Evolutionary conservation across 2,797 vertebrate species (phyloP), one percentile per base, ranked within the genome.

Genomic region (Echeneis naucrates): DNA sequence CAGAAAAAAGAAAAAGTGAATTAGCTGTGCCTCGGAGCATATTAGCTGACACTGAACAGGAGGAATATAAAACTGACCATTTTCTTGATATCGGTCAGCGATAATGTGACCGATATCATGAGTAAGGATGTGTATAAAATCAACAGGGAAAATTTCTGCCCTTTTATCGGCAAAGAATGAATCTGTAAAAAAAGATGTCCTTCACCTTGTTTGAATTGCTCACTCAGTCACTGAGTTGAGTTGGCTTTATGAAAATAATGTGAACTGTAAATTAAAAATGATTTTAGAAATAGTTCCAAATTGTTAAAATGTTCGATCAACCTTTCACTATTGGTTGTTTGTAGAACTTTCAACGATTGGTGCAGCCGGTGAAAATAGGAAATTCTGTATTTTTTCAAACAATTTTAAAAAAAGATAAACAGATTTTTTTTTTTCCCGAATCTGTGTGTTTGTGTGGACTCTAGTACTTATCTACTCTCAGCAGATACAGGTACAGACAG

Each of bases 11-110:
- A 68, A 23, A 9, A 35, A 45, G 12, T 5, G 42, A n/a, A n/a
- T n/a, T n/a, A n/a, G n/a, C n/a, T n/a, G 23, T 13, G 40, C 16
- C 38, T 44, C 37, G 27, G 42, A 77, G 66, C 61, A 58, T 66
- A 72, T 58, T n/a, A 30, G 8, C 19, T 52, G 56, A 24, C 13
- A 54, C 5, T 2, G 23, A 40, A 37, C 6, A 50, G 16, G 17
- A 35, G 4, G 6, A 8, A 35, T 44, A 27, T 30, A 40, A 45
- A 58, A 65, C n/a, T n/a, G 8, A 24, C 13, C 12, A 8, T 17
- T 12, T 32, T 42, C 16, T 52, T 45, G n/a, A n/a, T n/a, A n/a
- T n/a, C n/a, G n/a, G n/a, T 32, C 19, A 19, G 32, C 10, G 4
- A 14, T n/a, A 48, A 62, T 55, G 10, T 57, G 23, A 55, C 33